Evolutionary conservation across 2,113 vertebrate species (phyloP).

Genomic region (Petromus typicus): DNA sequence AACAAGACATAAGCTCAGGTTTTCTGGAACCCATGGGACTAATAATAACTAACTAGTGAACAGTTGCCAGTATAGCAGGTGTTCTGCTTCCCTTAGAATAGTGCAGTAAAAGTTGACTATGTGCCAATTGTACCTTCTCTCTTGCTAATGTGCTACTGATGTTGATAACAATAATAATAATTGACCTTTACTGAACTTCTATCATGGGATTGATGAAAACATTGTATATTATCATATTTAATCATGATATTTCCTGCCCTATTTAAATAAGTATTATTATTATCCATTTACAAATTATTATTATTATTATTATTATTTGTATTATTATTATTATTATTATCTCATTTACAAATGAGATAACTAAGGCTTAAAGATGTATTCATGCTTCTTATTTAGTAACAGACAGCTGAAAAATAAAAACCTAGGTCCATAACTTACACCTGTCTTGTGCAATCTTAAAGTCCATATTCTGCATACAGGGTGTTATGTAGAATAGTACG

Average conservation of each 20-base stretch:
- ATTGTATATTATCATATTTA: constrained; percentile 4
- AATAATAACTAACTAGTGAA: not conserved
- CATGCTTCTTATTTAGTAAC: not conserved
- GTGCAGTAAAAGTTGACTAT: not conserved
- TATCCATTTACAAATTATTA: no score
- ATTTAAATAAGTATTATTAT: not conserved
- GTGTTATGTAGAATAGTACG: no score
- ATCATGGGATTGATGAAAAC: not conserved
- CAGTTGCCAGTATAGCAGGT: not conserved
- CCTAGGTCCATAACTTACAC: not conserved
- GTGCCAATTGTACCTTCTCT: not conserved
- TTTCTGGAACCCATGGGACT: not conserved
- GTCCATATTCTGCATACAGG: not conserved
- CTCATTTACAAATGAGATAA: constrained; percentile 17
- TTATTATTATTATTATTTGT: no score
- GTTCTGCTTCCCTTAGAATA: not conserved
- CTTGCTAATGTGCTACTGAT: not conserved
- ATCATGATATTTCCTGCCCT: not conserved
- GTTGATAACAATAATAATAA: not conserved
- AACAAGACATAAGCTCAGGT: not conserved
- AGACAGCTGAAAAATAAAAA: not conserved
- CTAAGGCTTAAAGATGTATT: not conserved
- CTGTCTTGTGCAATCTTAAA: constrained; percentile 2
- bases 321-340: no score
- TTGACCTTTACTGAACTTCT: not conserved